Conservation (phyloP, 1,140 invertebrate genomes). For the Chlorops oryzae region DNA sequence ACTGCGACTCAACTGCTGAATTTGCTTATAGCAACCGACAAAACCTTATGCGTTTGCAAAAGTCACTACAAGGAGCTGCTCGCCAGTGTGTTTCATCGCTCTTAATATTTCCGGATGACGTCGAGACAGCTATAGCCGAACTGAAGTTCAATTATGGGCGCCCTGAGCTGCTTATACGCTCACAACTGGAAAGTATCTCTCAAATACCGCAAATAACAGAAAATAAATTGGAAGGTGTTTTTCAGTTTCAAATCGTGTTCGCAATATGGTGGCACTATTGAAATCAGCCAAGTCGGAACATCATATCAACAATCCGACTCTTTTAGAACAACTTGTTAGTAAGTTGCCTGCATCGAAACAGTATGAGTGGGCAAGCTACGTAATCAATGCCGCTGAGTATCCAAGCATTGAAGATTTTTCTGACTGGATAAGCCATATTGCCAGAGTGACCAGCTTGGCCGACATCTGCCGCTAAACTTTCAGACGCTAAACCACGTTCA, state of each 20-base stretch:
- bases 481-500: no score
- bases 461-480: no score
- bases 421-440: neutral
- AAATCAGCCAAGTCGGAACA: no score
- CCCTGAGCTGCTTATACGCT: neutral
- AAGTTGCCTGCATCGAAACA: neutral
- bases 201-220: neutral
- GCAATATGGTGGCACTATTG: no score
- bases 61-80: neutral
- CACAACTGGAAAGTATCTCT: neutral
- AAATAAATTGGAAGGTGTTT: neutral
- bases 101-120: neutral
- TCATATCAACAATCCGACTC: no score
- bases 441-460: no score
- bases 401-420: neutral
- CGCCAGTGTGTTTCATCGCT: neutral
- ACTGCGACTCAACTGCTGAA: neutral
- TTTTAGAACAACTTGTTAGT: neutral
- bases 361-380: conserved; percentile 1
- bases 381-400: neutral
- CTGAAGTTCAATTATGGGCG: neutral
- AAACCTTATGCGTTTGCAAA: conserved; percentile 5
- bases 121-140: neutral
- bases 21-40: neutral
- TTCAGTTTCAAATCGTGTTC: neutral